phyloP scores from a whole-genome alignment of 1,140 invertebrate genomes.

The Trachymyrmex cornetzi region DNA sequence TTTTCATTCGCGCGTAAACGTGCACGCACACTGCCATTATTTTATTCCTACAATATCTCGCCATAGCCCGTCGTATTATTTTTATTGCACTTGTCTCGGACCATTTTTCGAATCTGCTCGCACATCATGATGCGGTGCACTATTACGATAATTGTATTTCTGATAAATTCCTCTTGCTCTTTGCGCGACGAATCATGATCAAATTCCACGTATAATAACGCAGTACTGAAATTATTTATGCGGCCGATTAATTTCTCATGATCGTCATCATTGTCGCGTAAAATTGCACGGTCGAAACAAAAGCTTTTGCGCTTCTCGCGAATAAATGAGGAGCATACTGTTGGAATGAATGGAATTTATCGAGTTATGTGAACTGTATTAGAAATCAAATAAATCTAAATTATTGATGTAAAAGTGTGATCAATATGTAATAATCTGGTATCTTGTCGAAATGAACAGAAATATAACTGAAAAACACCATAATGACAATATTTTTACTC shows the following conservation, averaged over 20 bases:
- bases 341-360: constrained; percentile 10
- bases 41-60: constrained; percentile 25
- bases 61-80: constrained; percentile 1
- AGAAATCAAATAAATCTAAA: constrained; percentile 19
- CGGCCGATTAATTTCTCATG: constrained; percentile 51
- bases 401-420: constrained; percentile 7
- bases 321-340: constrained; percentile 15
- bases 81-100: constrained; percentile 30
- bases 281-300: constrained; percentile 35
- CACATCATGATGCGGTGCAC: not conserved
- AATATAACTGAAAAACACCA: not conserved
- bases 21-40: not conserved
- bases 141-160: constrained; percentile 55
- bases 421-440: not conserved
- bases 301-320: not conserved
- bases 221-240: constrained; percentile 54
- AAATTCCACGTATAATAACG: constrained; percentile 46
- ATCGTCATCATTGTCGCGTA: constrained; percentile 17
- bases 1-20: not conserved
- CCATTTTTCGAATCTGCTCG: constrained; percentile 27
- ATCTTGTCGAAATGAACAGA: not conserved
- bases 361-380: constrained; percentile 23
- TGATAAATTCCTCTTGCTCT: constrained; percentile 45
- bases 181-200: constrained; percentile 20
- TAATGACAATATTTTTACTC: not conserved